phyloP scores from a whole-genome alignment of 1,140 invertebrate genomes.

The Palaemon carinicauda region DNA sequence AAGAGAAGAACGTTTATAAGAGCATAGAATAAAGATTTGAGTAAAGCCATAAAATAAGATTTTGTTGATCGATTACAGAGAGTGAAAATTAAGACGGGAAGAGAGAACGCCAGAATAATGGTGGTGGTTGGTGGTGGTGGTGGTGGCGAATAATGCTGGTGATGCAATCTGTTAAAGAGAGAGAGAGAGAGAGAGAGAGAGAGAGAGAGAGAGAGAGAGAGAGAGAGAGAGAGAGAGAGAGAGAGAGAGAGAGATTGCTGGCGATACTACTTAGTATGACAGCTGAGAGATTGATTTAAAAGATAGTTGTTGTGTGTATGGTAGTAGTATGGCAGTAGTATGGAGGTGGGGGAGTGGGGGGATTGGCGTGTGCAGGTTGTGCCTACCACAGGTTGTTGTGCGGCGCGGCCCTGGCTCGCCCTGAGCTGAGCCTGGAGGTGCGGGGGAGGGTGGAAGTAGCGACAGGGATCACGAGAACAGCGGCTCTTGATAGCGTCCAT shows the following conservation, averaged over 20 bases:
- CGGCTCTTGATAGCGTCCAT: slow-evolving; percentile 98
- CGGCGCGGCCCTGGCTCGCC: slow-evolving; percentile 88
- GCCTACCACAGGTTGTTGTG: slow-evolving; percentile 75
- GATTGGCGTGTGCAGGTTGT: slow-evolving; percentile 62
- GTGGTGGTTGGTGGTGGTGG: background rate
- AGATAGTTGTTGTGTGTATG: slow-evolving; percentile 60
- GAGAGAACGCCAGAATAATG: background rate
- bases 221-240: background rate
- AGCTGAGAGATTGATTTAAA: slow-evolving; percentile 57
- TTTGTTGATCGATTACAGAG: background rate
- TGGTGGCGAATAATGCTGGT: background rate
- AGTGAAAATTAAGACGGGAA: slow-evolving; percentile 13
- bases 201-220: slow-evolving; percentile 34
- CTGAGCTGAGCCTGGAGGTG: slow-evolving; percentile 99
- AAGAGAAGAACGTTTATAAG: background rate
- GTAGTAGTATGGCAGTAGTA: background rate
- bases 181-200: slow-evolving; percentile 39
- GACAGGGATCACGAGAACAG: slow-evolving; percentile 94
- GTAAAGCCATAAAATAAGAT: background rate
- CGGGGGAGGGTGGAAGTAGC: slow-evolving; percentile 96
- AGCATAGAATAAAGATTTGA: background rate
- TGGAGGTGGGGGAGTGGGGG: slow-evolving; percentile 47
- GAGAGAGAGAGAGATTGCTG: too few relatives aligned
- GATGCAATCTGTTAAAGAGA: background rate
- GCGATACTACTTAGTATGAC: background rate